These are phyloP conservation scores for Nothobranchius kuhntae DNA, from an alignment of 2,113 vertebrate species.

Conservation along the genomic window DNA sequence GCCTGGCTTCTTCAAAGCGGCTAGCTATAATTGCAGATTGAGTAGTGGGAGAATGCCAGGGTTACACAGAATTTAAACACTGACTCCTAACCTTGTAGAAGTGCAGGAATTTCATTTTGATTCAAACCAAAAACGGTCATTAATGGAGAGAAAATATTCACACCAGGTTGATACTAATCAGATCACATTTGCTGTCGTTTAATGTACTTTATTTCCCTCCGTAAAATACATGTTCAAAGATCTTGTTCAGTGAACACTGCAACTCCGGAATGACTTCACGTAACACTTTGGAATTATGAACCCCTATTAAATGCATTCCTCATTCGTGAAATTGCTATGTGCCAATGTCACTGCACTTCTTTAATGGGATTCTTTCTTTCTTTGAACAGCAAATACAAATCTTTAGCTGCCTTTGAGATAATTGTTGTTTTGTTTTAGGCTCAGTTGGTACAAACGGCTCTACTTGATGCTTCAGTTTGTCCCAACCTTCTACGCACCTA, in stretches of 20 bases:
- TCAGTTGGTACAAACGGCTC: too few species aligned
- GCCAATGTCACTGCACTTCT: slow-evolving; percentile 57
- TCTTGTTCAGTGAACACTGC: slow-evolving; percentile 9
- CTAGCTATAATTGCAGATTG: slow-evolving; percentile 77
- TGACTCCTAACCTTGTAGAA: slow-evolving; percentile 66
- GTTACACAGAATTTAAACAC: slow-evolving; percentile 73
- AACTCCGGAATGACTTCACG: slow-evolving; percentile 45
- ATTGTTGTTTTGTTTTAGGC: slow-evolving; percentile 6
- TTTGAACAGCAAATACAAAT: slow-evolving; percentile 38
- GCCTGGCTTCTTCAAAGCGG: slow-evolving; percentile 80
- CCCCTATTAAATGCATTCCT: slow-evolving; percentile 69
- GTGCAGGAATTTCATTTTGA: slow-evolving; percentile 44
- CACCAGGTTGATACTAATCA: background rate
- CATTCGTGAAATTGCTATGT: slow-evolving; percentile 72
- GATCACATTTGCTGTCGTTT: background rate
- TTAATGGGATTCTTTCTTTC: slow-evolving; percentile 57
- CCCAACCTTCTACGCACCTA: too few species aligned
- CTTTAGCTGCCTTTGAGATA: slow-evolving; percentile 16
- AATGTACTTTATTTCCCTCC: background rate
- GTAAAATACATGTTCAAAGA: too few species aligned
- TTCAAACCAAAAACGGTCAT: slow-evolving; percentile 2
- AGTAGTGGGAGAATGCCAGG: slow-evolving; percentile 63
- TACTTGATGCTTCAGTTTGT: too few species aligned
- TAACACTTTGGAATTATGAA: slow-evolving; percentile 67
- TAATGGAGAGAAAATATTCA: slow-evolving; percentile 25